phyloP scores from a whole-genome alignment of 37 sponge, comb jelly and placozoan species.

The Beroe ovata region DNA sequence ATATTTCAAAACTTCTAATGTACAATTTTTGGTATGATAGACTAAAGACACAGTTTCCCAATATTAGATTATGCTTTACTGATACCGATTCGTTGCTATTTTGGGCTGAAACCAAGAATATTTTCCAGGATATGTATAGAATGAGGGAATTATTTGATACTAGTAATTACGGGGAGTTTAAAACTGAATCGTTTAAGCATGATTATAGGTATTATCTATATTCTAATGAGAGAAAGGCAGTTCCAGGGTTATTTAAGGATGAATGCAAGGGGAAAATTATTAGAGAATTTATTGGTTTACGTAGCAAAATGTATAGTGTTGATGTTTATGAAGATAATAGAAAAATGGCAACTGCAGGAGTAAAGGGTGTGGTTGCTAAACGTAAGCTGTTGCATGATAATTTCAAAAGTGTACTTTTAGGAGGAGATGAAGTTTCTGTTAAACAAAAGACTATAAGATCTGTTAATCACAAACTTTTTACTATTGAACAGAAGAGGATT shows the following conservation, averaged over 20 bases:
- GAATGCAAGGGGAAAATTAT: neutral
- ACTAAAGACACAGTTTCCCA: neutral
- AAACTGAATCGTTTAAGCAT: neutral
- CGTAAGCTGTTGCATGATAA: neutral
- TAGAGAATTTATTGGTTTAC: slow-evolving; percentile 32
- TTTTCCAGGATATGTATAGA: neutral
- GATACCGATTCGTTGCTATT: slow-evolving; percentile 7
- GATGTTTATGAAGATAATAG: neutral
- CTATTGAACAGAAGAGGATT: neutral
- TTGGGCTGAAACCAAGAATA: neutral
- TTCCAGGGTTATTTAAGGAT: slow-evolving; percentile 49
- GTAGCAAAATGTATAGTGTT: slow-evolving; percentile 20
- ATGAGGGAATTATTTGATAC: neutral
- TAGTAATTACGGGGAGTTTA: neutral
- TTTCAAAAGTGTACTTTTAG: neutral
- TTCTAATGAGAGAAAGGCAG: neutral
- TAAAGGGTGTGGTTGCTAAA: neutral
- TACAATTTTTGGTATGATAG: slow-evolving; percentile 24
- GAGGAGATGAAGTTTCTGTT: neutral
- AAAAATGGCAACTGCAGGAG: slow-evolving; percentile 34
- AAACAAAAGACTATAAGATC: neutral
- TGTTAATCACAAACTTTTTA: neutral
- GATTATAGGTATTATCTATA: neutral
- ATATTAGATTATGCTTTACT: slow-evolving; percentile 11
- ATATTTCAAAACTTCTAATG: slow-evolving; percentile 36